Evolutionary conservation across 2,888 invertebrate genomes (phyloP).

Genomic region (Tupiocoris notatus): DNA sequence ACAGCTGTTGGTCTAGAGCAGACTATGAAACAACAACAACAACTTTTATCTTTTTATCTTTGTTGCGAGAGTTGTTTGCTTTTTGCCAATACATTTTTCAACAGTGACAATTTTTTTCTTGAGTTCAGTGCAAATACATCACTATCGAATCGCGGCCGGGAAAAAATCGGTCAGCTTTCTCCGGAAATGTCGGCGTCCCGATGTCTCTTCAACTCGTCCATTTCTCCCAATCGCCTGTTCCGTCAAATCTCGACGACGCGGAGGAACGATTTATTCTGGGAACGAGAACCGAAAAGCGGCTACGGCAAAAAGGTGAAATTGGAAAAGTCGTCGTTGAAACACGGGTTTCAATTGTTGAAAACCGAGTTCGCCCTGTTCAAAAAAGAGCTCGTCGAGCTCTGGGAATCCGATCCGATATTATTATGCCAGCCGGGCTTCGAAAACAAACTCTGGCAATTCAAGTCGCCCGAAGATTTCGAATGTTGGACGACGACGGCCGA

Average conservation of each 20-base stretch:
- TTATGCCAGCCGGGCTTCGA: conserved; percentile 56
- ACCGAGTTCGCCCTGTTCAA: conserved; percentile 65
- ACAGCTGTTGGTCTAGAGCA: too few relatives aligned
- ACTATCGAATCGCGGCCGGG: too few relatives aligned
- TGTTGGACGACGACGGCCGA: conserved; percentile 75
- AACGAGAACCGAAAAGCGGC: conserved; percentile 63
- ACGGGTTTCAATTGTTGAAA: conserved; percentile 67
- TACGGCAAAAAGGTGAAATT: conserved; percentile 54
- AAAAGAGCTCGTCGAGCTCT: conserved; percentile 66
- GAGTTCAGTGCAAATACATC: too few relatives aligned
- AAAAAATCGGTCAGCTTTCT: too few relatives aligned
- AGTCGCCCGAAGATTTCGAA: conserved; percentile 58
- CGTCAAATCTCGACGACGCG: conserved; percentile 4
- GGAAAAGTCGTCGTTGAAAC: conserved; percentile 58
- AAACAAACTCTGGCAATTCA: conserved; percentile 49
- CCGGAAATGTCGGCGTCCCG: neutral
- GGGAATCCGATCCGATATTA: conserved; percentile 64
- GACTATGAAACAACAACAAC: too few relatives aligned
- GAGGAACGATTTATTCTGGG: conserved; percentile 57
- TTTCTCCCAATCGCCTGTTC: neutral
- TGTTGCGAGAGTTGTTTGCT: too few relatives aligned
- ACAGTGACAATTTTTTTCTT: too few relatives aligned
- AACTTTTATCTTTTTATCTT: too few relatives aligned
- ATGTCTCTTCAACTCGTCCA: neutral
- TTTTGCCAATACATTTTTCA: too few relatives aligned